phyloP scores from a whole-genome alignment of 1,140 invertebrate species.

The Parapsyche elsis region DNA sequence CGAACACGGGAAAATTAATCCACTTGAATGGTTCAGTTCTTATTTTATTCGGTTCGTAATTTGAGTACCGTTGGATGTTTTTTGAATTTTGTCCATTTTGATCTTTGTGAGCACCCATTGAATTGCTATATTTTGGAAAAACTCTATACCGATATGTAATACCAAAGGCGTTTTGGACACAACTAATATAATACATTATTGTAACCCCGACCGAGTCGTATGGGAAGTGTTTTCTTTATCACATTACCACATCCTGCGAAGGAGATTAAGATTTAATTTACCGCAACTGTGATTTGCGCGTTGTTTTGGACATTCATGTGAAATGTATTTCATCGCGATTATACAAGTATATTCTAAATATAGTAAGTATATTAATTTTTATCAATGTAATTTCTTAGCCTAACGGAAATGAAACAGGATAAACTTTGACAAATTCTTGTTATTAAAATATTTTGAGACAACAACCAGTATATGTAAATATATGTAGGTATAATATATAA shows the following conservation, averaged over 20 bases:
- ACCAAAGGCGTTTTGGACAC: background rate
- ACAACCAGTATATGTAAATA: background rate
- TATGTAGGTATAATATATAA: conserved; percentile 1
- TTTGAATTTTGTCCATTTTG: background rate
- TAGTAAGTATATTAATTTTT: background rate
- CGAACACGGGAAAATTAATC: conserved; percentile 49
- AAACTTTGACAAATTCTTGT: conserved; percentile 10
- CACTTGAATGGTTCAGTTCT: conserved; percentile 52
- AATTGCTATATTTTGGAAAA: background rate
- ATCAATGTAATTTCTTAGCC: background rate
- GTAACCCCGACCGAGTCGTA: no score
- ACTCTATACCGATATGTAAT: background rate
- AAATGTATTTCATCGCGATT: background rate
- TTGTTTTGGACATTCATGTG: background rate
- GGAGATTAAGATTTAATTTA: background rate
- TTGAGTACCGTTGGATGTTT: background rate
- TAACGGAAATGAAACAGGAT: background rate
- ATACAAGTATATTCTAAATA: background rate
- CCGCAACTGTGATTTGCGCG: background rate
- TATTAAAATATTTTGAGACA: conserved; percentile 13
- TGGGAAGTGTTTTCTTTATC: conserved; percentile 26
- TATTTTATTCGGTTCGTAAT: conserved; percentile 40
- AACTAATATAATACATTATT: background rate
- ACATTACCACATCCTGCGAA: conserved; percentile 37
- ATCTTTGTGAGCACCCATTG: background rate